Evolutionary conservation across 1,140 invertebrate genomes (phyloP).

Genomic region (Acyrthosiphon pisum): DNA sequence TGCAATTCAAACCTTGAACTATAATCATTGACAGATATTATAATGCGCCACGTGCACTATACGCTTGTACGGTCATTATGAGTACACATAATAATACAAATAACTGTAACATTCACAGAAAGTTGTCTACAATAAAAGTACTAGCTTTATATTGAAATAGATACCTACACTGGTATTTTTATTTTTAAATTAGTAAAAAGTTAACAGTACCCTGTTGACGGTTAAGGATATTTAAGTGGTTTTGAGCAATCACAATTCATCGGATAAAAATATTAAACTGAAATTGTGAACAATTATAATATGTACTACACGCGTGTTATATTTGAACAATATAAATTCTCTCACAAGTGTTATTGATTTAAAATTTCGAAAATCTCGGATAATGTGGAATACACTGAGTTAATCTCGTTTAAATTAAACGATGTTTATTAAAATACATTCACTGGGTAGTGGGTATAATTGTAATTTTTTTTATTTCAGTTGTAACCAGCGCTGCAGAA

Average conservation of each 20-base stretch:
- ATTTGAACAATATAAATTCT: not conserved
- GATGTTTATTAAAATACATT: no score
- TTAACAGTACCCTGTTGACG: not conserved
- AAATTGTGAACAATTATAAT: no score
- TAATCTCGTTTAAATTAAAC: not conserved
- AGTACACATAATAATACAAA: not conserved
- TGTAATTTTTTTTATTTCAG: constrained; percentile 49
- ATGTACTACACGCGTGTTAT: not conserved
- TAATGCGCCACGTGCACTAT: not conserved
- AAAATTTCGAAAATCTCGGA: not conserved
- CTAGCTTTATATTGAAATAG: not conserved
- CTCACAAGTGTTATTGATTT: not conserved
- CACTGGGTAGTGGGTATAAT: no score
- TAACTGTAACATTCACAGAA: not conserved
- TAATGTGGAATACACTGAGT: not conserved
- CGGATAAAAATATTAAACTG: not conserved
- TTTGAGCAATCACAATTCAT: not conserved
- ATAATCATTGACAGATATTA: constrained; percentile 42
- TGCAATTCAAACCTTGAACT: constrained; percentile 54
- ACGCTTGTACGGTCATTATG: not conserved
- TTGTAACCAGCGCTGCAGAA: constrained; percentile 52
- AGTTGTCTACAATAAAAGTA: not conserved
- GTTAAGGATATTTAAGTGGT: not conserved
- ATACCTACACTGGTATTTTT: not conserved
- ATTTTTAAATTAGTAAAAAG: not conserved